phyloP scores from a whole-genome alignment of 2,113 vertebrate genomes.

The Nerophis lumbriciformis region DNA sequence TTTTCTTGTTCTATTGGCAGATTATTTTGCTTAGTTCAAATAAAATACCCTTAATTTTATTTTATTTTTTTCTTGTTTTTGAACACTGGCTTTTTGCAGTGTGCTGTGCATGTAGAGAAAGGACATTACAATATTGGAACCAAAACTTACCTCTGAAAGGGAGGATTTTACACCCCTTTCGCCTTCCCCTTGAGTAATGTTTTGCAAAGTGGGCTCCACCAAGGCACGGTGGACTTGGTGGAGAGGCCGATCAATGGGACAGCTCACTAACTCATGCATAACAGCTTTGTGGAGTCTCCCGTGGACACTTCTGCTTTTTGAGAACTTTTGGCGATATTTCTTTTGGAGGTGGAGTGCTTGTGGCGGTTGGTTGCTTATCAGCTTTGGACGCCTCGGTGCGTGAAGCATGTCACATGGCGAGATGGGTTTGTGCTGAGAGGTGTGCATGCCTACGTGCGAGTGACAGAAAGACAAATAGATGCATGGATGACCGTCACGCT shows the following conservation, averaged over 20 bases:
- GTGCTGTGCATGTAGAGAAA: conserved; percentile 20
- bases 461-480: conserved; percentile 22
- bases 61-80: too few relatives aligned
- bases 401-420: conserved; percentile 48
- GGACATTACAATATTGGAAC: conserved; percentile 19
- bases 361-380: conserved; percentile 46
- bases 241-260: conserved; percentile 66
- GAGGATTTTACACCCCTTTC: conserved; percentile 22
- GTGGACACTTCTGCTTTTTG: conserved; percentile 64
- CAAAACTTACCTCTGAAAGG: conserved; percentile 41
- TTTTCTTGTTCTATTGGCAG: too few relatives aligned
- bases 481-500: conserved; percentile 23
- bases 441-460: conserved; percentile 19
- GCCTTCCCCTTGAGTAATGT: conserved; percentile 54
- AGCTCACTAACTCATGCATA: conserved; percentile 60
- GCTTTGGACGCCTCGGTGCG: conserved; percentile 40
- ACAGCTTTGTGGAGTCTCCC: conserved; percentile 62
- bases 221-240: conserved; percentile 59
- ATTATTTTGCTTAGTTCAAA: too few relatives aligned
- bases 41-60: too few relatives aligned
- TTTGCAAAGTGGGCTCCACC: conserved; percentile 60
- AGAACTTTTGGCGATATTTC: conserved; percentile 52
- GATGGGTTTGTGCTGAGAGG: conserved; percentile 30
- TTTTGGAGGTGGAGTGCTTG: conserved; percentile 20
- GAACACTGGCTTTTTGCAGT: too few relatives aligned